Conservation (phyloP, 1,140 invertebrate genomes). For the Zaprionus africanus region DNA sequence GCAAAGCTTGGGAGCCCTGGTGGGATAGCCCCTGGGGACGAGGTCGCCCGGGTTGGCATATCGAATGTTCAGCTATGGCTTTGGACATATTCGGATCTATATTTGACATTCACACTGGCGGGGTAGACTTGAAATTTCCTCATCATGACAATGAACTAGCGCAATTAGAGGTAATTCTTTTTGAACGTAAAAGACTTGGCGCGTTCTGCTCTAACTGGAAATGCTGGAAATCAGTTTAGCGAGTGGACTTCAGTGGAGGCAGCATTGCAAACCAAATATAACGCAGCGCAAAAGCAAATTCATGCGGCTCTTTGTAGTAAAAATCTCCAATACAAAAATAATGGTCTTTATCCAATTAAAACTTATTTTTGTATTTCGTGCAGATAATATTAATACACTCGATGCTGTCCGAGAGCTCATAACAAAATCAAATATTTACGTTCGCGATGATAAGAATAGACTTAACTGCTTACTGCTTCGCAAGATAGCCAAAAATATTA, state of each 20-base stretch:
- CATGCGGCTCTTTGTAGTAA: slow-evolving; percentile 95
- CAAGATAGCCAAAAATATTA: slow-evolving; percentile 92
- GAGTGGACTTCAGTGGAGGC: slow-evolving; percentile 88
- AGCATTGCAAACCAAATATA: slow-evolving; percentile 89
- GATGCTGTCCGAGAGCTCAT: slow-evolving; percentile 94
- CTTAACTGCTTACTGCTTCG: slow-evolving; percentile 86
- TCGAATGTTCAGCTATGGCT: slow-evolving; percentile 99
- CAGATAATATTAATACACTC: slow-evolving; percentile 98
- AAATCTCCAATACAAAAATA: slow-evolving; percentile 33
- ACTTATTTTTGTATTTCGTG: neutral
- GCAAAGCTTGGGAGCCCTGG: slow-evolving; percentile 97
- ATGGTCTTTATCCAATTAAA: neutral
- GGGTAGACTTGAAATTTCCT: slow-evolving; percentile 99
- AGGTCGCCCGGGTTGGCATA: slow-evolving; percentile 98
- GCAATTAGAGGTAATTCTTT: slow-evolving; percentile 99
- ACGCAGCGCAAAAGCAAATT: slow-evolving; percentile 88
- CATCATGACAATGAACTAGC: slow-evolving; percentile 99
- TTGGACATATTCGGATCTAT: slow-evolving; percentile 94
- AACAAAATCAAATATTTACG: slow-evolving; percentile 92
- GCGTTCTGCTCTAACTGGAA: slow-evolving; percentile 86
- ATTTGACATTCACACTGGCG: slow-evolving; percentile 99
- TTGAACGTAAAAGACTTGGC: slow-evolving; percentile 95
- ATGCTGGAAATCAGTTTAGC: slow-evolving; percentile 86
- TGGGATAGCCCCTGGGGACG: slow-evolving; percentile 99
- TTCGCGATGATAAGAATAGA: slow-evolving; percentile 87